phyloP scores from a whole-genome alignment of 1,140 invertebrate species.

The Cherax destructor region DNA sequence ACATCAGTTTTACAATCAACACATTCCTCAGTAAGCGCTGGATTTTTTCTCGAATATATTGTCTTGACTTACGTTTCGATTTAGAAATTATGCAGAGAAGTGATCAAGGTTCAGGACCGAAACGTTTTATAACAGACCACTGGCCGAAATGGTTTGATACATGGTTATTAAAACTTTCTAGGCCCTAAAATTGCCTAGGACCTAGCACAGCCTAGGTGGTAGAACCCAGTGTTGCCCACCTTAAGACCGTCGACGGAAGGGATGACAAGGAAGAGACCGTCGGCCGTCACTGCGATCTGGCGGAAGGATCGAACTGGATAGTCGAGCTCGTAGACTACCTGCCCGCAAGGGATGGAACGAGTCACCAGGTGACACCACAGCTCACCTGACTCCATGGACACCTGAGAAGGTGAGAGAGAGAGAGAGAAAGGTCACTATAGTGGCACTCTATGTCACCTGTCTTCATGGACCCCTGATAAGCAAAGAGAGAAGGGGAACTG shows the following conservation, averaged over 20 bases:
- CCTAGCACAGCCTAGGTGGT: background rate
- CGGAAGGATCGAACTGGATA: constrained; percentile 85
- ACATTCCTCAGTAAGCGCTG: no score
- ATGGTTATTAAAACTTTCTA: no score
- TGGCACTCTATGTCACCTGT: no score
- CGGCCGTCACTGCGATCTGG: constrained; percentile 86
- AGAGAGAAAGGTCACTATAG: no score
- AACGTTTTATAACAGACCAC: background rate
- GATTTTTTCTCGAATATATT: no score
- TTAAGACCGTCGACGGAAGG: constrained; percentile 75
- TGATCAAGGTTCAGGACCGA: background rate
- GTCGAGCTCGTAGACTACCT: constrained; percentile 87
- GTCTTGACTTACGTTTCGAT: no score
- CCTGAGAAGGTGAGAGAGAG: constrained; percentile 14
- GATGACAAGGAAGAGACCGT: constrained; percentile 86
- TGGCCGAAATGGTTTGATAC: no score
- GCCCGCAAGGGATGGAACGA: constrained; percentile 80
- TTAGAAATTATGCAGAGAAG: no score
- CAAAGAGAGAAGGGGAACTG: no score
- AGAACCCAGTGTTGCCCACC: constrained; percentile 2
- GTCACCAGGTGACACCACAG: constrained; percentile 63
- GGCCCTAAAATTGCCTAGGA: no score
- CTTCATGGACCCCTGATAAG: no score
- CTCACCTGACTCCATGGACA: constrained; percentile 55
- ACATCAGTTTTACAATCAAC: no score